A percentile compares a stretch with the other conserved stretches of the same genome.
These are phyloP conservation scores for Drosophila mojavensis DNA, from an alignment of 1,140 invertebrate genomes.

Conservation along the genomic window DNA sequence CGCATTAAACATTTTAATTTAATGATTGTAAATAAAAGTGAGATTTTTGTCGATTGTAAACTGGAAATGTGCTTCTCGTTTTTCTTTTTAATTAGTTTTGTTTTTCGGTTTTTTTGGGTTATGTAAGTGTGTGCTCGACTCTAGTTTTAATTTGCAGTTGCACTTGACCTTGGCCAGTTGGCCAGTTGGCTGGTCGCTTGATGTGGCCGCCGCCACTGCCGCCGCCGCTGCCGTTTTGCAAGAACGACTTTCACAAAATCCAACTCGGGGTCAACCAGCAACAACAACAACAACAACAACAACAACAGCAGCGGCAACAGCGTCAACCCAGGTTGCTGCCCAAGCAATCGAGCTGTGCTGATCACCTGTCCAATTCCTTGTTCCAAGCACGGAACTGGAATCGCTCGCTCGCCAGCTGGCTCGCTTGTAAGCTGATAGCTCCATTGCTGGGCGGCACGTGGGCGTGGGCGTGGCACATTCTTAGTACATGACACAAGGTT, in stretches of 20 bases:
- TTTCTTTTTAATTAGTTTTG: slow-evolving; percentile 8
- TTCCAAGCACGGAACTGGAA: slow-evolving; percentile 42
- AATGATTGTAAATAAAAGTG: slow-evolving; percentile 70
- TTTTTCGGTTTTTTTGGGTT: neutral
- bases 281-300: neutral
- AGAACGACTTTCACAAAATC: slow-evolving; percentile 82
- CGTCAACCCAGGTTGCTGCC: neutral
- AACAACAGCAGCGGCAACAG: neutral
- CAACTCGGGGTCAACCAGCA: slow-evolving; percentile 45
- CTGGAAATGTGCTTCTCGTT: slow-evolving; percentile 20
- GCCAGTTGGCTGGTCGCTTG: slow-evolving; percentile 44
- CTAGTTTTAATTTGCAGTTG: slow-evolving; percentile 74
- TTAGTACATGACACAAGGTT: slow-evolving; percentile 51
- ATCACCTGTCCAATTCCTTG: slow-evolving; percentile 42
- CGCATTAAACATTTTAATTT: slow-evolving; percentile 12
- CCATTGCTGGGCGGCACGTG: neutral
- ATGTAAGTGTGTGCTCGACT: slow-evolving; percentile 28
- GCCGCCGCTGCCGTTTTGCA: slow-evolving; percentile 54
- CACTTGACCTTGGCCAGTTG: slow-evolving; percentile 79
- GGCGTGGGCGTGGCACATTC: slow-evolving; percentile 60
- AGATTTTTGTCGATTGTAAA: slow-evolving; percentile 24
- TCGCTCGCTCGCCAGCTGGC: neutral
- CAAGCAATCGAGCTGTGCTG: slow-evolving; percentile 1
- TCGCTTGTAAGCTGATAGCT: no score
- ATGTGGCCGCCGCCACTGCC: slow-evolving; percentile 48